Evolutionary conservation across 1,140 invertebrate genomes (phyloP).

Genomic region (Bombus sibiricus): DNA sequence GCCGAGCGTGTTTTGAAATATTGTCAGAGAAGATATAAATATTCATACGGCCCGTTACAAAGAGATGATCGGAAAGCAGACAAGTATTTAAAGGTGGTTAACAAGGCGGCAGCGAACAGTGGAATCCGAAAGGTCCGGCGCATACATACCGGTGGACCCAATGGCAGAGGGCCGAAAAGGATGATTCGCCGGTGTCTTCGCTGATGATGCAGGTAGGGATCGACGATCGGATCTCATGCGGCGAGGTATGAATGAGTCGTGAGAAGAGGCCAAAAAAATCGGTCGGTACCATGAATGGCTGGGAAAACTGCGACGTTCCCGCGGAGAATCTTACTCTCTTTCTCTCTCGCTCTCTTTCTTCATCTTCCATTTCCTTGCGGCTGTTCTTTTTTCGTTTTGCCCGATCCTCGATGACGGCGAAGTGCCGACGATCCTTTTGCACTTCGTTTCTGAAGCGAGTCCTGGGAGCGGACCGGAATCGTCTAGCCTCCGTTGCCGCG

Average conservation of each 20-base stretch:
- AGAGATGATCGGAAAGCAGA: constrained; percentile 1
- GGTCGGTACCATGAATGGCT: constrained; percentile 74
- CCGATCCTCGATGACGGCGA: constrained; percentile 63
- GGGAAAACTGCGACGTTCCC: constrained; percentile 72
- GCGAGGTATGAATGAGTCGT: constrained; percentile 77
- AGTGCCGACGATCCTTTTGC: constrained; percentile 76
- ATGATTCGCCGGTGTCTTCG: constrained; percentile 55
- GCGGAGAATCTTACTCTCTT: constrained; percentile 41
- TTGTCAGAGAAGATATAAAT: not conserved
- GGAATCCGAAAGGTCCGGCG: constrained; percentile 52
- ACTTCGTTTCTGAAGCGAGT: constrained; percentile 70
- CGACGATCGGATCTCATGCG: constrained; percentile 74
- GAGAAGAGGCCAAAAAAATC: constrained; percentile 71
- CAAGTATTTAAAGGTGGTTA: constrained; percentile 43
- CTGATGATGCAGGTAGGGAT: constrained; percentile 61
- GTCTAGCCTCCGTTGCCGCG: constrained; percentile 75
- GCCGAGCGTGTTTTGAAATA: not conserved
- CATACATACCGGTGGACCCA: constrained; percentile 32
- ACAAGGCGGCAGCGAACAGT: constrained; percentile 29
- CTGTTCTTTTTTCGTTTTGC: constrained; percentile 21
- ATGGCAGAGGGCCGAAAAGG: constrained; percentile 39
- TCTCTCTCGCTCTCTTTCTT: not conserved
- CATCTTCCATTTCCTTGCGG: not conserved
- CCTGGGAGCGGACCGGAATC: constrained; percentile 74
- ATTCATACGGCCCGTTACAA: not conserved